phyloP scores from a whole-genome alignment of 2,113 vertebrate species.

The Saimiri boliviensis region DNA sequence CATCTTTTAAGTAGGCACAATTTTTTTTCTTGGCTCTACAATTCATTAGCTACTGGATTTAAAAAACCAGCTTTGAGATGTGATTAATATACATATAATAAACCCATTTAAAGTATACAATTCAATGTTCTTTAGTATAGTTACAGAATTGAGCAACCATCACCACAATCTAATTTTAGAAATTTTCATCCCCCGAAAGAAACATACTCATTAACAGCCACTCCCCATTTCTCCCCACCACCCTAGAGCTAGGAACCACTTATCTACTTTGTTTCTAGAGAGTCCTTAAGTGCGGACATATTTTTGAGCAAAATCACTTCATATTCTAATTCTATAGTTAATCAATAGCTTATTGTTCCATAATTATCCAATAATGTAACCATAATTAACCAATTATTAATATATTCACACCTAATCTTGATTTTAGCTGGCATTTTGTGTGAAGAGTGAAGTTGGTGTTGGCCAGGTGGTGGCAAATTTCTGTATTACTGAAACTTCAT shows the following conservation, averaged over 20 bases:
- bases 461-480: background rate
- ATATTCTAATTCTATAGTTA: slow-evolving; percentile 35
- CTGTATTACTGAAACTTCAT: background rate
- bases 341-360: slow-evolving; percentile 2
- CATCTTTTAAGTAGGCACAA: background rate
- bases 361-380: background rate
- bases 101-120: background rate
- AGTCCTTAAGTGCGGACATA: background rate
- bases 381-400: background rate
- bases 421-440: background rate
- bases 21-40: background rate
- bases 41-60: background rate
- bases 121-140: background rate
- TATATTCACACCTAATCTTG: background rate
- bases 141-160: background rate
- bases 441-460: background rate
- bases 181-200: background rate
- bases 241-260: background rate
- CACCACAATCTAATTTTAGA: slow-evolving; percentile 25
- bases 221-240: background rate
- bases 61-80: background rate
- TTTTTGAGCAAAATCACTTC: slow-evolving; percentile 42
- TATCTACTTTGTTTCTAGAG: background rate
- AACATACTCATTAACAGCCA: background rate
- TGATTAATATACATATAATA: background rate